Percentiles rank a stretch among this genome's conserved stretches.
phyloP scores from a whole-genome alignment of 2,888 invertebrate species.

The Callyntrura guangdongensis region DNA sequence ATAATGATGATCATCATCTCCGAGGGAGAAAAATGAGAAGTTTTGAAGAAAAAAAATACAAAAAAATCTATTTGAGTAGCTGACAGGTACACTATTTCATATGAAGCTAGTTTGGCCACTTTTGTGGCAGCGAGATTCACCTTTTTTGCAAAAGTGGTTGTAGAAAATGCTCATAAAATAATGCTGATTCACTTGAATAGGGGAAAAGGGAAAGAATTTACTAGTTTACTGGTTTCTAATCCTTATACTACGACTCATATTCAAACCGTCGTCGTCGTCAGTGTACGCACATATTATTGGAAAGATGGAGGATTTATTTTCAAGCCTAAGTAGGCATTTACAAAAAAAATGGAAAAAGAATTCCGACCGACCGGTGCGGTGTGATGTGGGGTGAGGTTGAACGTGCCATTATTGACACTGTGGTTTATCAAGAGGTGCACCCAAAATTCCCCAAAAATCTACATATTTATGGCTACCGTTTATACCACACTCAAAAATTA shows the following conservation, averaged over 20 bases:
- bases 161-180: conserved; percentile 64
- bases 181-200: conserved; percentile 47
- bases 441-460: conserved; percentile 4
- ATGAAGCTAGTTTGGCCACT: conserved; percentile 74
- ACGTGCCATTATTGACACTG: conserved; percentile 41
- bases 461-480: conserved; percentile 39
- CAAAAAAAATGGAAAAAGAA: conserved; percentile 1
- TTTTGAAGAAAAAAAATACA: conserved; percentile 20
- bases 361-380: conserved; percentile 14
- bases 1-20: conserved; percentile 19
- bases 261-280: no score
- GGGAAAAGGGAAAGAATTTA: not conserved
- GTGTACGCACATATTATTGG: not conserved
- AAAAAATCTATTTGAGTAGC: conserved; percentile 64
- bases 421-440: conserved; percentile 34
- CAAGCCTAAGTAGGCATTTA: not conserved
- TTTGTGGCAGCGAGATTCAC: conserved; percentile 62
- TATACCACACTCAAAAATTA: not conserved
- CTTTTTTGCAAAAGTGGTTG: conserved; percentile 68
- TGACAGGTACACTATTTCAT: conserved; percentile 70
- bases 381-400: conserved; percentile 9
- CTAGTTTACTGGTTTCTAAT: not conserved
- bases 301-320: not conserved
- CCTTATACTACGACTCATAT: not conserved
- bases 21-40: conserved; percentile 5